Conservation (phyloP, 2,797 vertebrate genomes). For the Sebastes flavidus region DNA sequence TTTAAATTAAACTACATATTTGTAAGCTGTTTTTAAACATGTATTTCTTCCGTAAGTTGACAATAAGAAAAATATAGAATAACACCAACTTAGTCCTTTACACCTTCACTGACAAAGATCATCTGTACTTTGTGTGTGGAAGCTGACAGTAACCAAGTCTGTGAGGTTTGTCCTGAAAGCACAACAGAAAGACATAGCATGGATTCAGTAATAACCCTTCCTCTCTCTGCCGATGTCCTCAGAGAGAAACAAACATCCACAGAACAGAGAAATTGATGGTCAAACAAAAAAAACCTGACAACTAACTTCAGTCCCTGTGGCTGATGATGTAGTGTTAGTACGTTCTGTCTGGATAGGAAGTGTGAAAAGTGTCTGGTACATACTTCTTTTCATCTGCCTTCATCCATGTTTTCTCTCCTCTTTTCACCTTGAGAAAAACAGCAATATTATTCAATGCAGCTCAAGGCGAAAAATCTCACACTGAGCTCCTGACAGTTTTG, state of each 20-base stretch:
- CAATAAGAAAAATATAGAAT: not conserved
- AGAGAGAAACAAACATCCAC: not conserved
- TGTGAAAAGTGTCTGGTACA: slow-evolving; percentile 49
- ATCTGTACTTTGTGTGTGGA: not conserved
- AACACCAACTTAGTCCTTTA: not conserved
- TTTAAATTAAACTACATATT: not conserved
- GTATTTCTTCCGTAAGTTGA: not conserved
- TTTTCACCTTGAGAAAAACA: slow-evolving; percentile 12
- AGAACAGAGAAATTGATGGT: not conserved
- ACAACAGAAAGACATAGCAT: not conserved
- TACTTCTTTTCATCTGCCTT: not conserved
- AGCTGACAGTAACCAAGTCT: not conserved
- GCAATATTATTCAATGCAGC: not conserved
- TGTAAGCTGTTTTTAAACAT: not conserved
- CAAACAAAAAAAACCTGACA: not conserved
- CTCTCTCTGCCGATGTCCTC: not conserved
- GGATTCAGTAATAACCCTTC: not conserved
- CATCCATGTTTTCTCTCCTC: not conserved
- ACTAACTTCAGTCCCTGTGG: not conserved
- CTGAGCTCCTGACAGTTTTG: not conserved
- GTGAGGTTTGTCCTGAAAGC: not conserved
- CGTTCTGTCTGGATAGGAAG: slow-evolving; percentile 45
- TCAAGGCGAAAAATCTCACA: not conserved
- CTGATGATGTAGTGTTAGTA: not conserved
- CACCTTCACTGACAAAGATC: not conserved